These are phyloP conservation scores for Romanogobio albipinnatus DNA, from an alignment of 2,113 vertebrate genomes.

Conservation along the genomic window DNA sequence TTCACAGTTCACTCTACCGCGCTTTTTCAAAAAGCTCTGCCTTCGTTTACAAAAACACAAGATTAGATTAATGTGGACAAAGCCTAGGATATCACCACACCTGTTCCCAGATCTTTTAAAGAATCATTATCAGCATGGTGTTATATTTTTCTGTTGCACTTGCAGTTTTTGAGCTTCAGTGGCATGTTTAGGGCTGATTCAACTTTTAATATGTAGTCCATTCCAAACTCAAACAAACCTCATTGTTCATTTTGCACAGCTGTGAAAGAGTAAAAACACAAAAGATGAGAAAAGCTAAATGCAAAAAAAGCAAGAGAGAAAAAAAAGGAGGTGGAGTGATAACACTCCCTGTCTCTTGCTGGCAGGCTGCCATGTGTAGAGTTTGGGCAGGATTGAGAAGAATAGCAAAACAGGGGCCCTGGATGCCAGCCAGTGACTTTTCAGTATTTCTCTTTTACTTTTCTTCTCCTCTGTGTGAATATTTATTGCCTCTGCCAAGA, in stretches of 20 bases:
- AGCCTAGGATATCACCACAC: no score
- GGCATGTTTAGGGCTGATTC: neutral
- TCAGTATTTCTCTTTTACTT: slow-evolving; percentile 59
- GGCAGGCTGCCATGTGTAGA: slow-evolving; percentile 68
- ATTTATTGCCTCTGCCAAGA: slow-evolving; percentile 70
- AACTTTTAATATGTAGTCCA: neutral
- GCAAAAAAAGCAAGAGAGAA: slow-evolving; percentile 49
- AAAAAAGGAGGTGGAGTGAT: slow-evolving; percentile 55
- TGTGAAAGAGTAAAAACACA: neutral
- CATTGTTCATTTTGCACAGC: neutral
- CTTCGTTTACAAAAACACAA: neutral
- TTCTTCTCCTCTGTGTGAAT: slow-evolving; percentile 50
- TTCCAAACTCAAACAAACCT: slow-evolving; percentile 64
- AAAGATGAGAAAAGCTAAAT: slow-evolving; percentile 25
- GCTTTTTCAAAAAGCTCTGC: no score
- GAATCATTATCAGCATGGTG: no score
- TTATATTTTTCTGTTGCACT: neutral
- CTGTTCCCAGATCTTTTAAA: neutral
- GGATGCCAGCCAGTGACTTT: slow-evolving; percentile 72
- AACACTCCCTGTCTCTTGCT: slow-evolving; percentile 68
- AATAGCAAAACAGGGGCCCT: slow-evolving; percentile 71
- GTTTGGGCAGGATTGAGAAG: slow-evolving; percentile 70
- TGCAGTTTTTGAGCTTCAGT: neutral
- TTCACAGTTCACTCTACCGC: no score
- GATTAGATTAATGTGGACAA: no score